These are phyloP conservation scores for Mythimna vitellina DNA, from an alignment of 2,888 invertebrate species.

Conservation along the genomic window DNA sequence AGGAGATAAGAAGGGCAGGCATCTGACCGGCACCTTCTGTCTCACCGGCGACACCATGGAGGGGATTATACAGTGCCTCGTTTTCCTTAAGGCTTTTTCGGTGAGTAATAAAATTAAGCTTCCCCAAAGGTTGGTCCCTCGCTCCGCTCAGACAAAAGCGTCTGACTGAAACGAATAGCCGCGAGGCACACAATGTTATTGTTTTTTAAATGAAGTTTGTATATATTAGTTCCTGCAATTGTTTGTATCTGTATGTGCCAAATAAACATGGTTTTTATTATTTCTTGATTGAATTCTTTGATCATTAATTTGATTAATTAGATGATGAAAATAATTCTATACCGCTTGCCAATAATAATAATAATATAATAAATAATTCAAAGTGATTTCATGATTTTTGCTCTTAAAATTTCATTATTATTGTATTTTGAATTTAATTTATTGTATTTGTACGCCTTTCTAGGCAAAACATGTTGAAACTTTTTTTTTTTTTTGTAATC, in stretches of 20 bases:
- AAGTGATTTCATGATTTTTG: too few relatives aligned
- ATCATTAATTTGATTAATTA: constrained; percentile 19
- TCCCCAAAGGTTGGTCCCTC: neutral
- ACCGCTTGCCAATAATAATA: constrained; percentile 13
- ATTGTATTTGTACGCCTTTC: too few relatives aligned
- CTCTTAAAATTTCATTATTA: too few relatives aligned
- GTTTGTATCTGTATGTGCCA: neutral
- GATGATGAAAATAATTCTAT: neutral
- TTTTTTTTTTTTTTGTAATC: too few relatives aligned
- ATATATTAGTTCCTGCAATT: too few relatives aligned
- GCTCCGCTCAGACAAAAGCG: neutral
- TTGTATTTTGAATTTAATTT: too few relatives aligned
- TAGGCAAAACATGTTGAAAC: too few relatives aligned
- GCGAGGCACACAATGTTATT: too few relatives aligned
- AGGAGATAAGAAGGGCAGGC: constrained; percentile 93
- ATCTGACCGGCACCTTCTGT: constrained; percentile 96
- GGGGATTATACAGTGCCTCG: constrained; percentile 97
- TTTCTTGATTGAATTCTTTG: neutral
- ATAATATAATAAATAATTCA: too few relatives aligned
- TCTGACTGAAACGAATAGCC: neutral
- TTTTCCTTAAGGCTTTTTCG: constrained; percentile 98
- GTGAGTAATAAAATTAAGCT: constrained; percentile 90
- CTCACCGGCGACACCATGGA: constrained; percentile 98
- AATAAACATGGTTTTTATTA: neutral
- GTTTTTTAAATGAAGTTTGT: too few relatives aligned